Evolutionary conservation across 2,888 invertebrate genomes (phyloP).

Genomic region (Erpobdella octoculata): DNA sequence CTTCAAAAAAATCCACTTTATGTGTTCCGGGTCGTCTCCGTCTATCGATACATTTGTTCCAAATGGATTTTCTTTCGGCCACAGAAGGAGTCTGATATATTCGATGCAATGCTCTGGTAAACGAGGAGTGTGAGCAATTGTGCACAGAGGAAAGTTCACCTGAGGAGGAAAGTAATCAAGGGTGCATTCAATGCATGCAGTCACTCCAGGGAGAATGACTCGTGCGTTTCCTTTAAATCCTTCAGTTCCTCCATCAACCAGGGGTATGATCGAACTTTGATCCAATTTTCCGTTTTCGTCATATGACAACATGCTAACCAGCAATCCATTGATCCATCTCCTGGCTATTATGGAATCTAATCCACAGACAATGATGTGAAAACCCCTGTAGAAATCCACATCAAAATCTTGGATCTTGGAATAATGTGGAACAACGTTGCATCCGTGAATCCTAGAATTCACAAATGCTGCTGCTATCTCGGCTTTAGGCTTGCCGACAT

Average conservation of each 20-base stretch:
- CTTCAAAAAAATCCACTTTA: conserved; percentile 88
- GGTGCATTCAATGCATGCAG: conserved; percentile 94
- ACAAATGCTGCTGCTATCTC: conserved; percentile 90
- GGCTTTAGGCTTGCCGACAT: conserved; percentile 89
- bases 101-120: conserved; percentile 98
- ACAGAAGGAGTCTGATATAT: conserved; percentile 87
- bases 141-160: conserved; percentile 88
- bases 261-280: conserved; percentile 64
- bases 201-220: conserved; percentile 83
- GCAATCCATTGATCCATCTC: conserved; percentile 83
- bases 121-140: conserved; percentile 94
- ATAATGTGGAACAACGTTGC: conserved; percentile 68
- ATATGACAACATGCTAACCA: conserved; percentile 55
- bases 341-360: conserved; percentile 91
- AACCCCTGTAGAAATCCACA: conserved; percentile 78
- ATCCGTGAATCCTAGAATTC: conserved; percentile 76
- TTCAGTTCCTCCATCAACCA: conserved; percentile 97
- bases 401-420: conserved; percentile 60
- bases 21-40: conserved; percentile 90
- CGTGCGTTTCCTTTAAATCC: conserved; percentile 97
- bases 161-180: conserved; percentile 94
- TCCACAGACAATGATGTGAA: conserved; percentile 90
- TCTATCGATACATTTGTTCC: conserved; percentile 67
- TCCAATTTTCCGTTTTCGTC: conserved; percentile 59
- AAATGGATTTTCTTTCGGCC: conserved; percentile 92